Base-by-base conservation (phyloP, 1,140 invertebrate genomes). In the Bombus confusus region DNA sequence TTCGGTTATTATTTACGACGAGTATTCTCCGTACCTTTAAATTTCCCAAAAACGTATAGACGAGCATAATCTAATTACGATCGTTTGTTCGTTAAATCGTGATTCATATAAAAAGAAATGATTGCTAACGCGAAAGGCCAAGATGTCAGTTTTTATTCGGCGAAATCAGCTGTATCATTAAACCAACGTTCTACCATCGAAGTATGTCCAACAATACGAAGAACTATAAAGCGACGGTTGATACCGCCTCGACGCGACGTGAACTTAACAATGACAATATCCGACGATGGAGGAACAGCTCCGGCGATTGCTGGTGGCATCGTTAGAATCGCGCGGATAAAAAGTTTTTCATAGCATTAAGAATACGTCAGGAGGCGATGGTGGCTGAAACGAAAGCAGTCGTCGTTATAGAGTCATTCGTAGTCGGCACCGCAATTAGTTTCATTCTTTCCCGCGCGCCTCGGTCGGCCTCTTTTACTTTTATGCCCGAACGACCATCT, bases 391-490 rank as follows among this genome's bases (percentile, higher is more conserved):
- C 22, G 47, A 52, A 52, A 52, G 47, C 47, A 52, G 47, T 52
- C 87, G 47, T 88, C 82, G 85, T 88, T 86, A 90, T 74, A 64
- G 69, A 85, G 80, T 71, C 59, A 83, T 83, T 88, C 83, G 82
- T 79, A 82, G 78, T 62, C 85, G 80, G 82, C 72, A 77, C 87
- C 90, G 88, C 92, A 94, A 94, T 95, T 95, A 94, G 93, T 92
- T 93, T 95, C 93, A 88, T 94, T 94, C 93, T 86, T 91, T 87
- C 78, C 59, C 72, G 57, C 57, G 68, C 69, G 62, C 75, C 77
- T 79, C 82, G 64, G 57, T 68, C 73, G 76, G 87, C 91, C 71
- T 87, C 80, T 74, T 77, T 79, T 71, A 82, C 87, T 86, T 86
- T 87, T 81, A 74, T 71, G 25, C 76, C 52, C n/a, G 22, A 57